phyloP scores from a whole-genome alignment of 2,113 vertebrate species.

The Mirounga angustirostris region DNA sequence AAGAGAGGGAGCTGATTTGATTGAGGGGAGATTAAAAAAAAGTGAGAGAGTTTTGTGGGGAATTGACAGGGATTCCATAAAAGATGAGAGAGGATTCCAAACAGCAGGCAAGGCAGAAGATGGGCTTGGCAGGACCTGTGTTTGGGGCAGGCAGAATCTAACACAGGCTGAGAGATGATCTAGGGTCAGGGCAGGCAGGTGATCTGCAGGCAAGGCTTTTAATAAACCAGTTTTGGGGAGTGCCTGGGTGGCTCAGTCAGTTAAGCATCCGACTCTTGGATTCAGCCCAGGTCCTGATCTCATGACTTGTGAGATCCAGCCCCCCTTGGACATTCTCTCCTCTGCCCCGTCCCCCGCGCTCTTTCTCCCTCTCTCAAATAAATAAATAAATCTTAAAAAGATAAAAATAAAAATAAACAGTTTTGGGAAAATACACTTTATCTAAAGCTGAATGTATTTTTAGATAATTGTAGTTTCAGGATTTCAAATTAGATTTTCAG shows the following conservation, averaged over 20 bases:
- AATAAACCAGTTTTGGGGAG: background rate
- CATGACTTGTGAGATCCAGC: background rate
- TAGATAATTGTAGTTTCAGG: background rate
- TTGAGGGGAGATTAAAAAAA: background rate
- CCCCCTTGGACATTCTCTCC: background rate
- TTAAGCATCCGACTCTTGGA: background rate
- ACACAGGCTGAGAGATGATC: rapidly evolving
- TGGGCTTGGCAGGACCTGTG: background rate
- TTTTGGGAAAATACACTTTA: background rate
- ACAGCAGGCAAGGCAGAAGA: background rate
- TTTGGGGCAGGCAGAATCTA: background rate
- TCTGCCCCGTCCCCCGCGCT: background rate
- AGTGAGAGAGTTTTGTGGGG: background rate
- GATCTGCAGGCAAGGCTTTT: background rate
- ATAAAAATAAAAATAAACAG: background rate
- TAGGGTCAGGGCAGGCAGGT: rapidly evolving
- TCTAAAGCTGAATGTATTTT: background rate
- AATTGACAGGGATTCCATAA: background rate
- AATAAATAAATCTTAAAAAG: background rate
- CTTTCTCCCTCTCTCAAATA: background rate
- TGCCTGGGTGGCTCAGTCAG: background rate
- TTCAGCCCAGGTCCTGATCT: background rate
- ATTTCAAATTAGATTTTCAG: background rate
- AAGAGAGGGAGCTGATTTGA: background rate
- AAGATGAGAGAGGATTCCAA: background rate